These are phyloP conservation scores for Parapristionchus giblindavisi DNA, from an alignment of 2,888 invertebrate species.

Conservation along the genomic window DNA sequence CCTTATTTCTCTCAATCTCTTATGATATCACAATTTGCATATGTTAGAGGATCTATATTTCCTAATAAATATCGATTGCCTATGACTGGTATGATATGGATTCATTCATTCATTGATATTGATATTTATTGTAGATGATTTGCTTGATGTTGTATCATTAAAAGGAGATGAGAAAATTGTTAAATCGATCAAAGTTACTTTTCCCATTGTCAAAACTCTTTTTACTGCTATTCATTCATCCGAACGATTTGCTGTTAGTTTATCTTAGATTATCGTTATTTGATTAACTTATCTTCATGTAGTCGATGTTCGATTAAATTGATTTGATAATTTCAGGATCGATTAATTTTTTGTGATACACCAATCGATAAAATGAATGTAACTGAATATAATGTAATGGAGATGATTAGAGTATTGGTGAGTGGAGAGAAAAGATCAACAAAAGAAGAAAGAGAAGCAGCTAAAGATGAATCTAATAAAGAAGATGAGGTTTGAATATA, in stretches of 20 bases:
- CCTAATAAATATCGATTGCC: conserved; percentile 22
- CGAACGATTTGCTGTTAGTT: background rate
- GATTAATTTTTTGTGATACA: conserved; percentile 7
- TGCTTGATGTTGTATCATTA: background rate
- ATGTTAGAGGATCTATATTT: background rate
- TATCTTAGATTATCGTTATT: background rate
- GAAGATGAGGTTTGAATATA: background rate
- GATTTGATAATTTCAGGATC: conserved; percentile 3
- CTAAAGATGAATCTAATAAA: background rate
- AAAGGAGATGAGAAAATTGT: conserved; percentile 8
- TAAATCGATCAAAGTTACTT: background rate
- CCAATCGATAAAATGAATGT: background rate
- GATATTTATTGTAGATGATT: background rate
- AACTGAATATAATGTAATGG: background rate
- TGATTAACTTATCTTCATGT: background rate
- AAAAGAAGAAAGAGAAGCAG: background rate
- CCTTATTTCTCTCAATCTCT: conserved; percentile 15
- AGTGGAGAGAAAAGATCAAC: conserved; percentile 21
- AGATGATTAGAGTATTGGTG: conserved; percentile 11
- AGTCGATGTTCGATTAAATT: background rate
- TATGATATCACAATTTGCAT: conserved; percentile 21
- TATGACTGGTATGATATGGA: conserved; percentile 7
- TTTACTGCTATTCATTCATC: background rate
- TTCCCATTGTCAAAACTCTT: background rate
- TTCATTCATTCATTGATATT: background rate